Conservation (phyloP, 2,888 invertebrate genomes). For the Mycogona germanica region DNA sequence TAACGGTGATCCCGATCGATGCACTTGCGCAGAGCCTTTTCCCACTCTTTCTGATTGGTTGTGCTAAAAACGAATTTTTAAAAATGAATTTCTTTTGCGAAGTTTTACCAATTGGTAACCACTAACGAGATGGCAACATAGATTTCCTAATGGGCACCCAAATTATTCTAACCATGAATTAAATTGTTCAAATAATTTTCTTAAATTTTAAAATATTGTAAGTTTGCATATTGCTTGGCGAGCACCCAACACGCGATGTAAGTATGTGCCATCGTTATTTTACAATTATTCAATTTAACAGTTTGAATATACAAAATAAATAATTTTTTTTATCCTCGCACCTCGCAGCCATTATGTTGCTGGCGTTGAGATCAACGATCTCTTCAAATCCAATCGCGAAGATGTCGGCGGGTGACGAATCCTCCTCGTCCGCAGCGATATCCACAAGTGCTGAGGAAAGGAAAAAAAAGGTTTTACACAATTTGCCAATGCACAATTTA, state of each 20-base stretch:
- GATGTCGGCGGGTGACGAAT: conserved; percentile 66
- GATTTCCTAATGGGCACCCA: background rate
- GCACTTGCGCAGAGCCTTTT: conserved; percentile 84
- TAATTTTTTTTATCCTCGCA: conserved; percentile 26
- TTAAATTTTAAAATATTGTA: background rate
- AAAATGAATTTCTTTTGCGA: too few relatives aligned
- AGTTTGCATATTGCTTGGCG: background rate
- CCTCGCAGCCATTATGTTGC: conserved; percentile 93
- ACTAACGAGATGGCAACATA: background rate
- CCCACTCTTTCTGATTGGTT: conserved; percentile 90
- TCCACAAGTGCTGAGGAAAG: conserved; percentile 34
- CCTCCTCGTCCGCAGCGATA: conserved; percentile 31
- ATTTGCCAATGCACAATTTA: too few relatives aligned
- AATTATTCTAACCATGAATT: background rate
- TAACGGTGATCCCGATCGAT: conserved; percentile 77
- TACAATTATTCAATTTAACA: too few relatives aligned
- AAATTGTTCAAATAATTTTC: too few relatives aligned
- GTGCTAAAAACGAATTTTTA: conserved; percentile 55
- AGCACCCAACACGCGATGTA: too few relatives aligned
- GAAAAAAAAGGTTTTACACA: too few relatives aligned
- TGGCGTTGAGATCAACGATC: conserved; percentile 96
- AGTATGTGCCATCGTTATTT: too few relatives aligned
- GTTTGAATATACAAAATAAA: too few relatives aligned
- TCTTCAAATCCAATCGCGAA: conserved; percentile 98
- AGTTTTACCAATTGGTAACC: too few relatives aligned